Evolutionary conservation across 2,113 vertebrate species (phyloP), one percentile per base, ranked within the genome.

Genomic region (Cairina moschata): DNA sequence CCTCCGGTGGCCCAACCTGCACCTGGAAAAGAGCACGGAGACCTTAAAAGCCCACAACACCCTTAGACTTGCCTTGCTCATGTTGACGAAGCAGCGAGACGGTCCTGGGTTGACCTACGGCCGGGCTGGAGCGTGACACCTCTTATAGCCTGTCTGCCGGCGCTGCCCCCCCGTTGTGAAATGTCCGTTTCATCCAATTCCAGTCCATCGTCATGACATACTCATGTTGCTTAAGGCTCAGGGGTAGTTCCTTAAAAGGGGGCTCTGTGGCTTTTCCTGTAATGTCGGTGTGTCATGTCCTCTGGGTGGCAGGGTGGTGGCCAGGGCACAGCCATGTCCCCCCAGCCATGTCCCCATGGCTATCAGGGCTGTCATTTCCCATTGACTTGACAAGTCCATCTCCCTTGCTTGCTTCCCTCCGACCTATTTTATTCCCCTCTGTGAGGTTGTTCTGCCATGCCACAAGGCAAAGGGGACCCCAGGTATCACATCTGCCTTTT

Each of bases 41-140:
- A 81, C 36, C 17, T 15, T 1, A 9, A 48, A 31, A 0, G 3
- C n/a, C 63, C 31, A 0, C 11, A 3, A 3, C 11, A 22, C 55
- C 18, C 1, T 4, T 2, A 4, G 12, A 89, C 96, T 95, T 86
- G 63, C 96, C 96, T 96, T 94, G 90, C 78, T 95, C 96, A 96
- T 96, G 59, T 38, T 68, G 95, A 9, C 7, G 1, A 6, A 2
- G 6, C 1, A 9, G 66, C 1, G 31, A 50, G 25, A 15, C 80
- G 52, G 60, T 7, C 73, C 13, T 1, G 0, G 85, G 46, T 5
- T 17, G 78, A 13, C n/a, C 7, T 1, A 0, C 34, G 6, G 12
- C 20, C 2, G 7, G 42, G 22, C 62, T 5, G 8, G 4, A 62
- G 29, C 0, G 0, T 1, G 0, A 38, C 6, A 25, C 3, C 84